Conservation (phyloP, 2,888 invertebrate species). For the Drosophila affinis region DNA sequence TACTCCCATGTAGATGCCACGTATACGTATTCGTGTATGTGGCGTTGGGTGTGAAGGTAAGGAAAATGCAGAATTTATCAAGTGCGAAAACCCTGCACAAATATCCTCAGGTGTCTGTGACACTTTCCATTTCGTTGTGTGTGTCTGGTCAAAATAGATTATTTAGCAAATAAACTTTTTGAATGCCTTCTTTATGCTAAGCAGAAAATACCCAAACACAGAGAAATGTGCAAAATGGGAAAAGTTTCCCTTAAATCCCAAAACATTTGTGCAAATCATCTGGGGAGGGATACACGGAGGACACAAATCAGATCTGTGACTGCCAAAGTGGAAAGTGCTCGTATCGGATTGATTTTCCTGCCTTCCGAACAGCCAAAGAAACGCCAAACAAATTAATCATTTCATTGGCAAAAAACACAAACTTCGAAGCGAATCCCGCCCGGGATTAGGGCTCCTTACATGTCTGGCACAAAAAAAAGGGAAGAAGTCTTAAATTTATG, state of each 20-base stretch:
- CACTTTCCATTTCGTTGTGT: background rate
- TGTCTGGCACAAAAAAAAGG: background rate
- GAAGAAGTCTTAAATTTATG: background rate
- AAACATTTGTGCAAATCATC: background rate
- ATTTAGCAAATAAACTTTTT: conserved; percentile 14
- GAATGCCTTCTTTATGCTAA: conserved; percentile 11
- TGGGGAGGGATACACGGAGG: background rate
- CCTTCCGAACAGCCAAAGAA: background rate
- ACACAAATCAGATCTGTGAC: background rate
- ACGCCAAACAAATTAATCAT: background rate
- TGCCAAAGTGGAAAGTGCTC: background rate
- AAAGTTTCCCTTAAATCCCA: background rate
- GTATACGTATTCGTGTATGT: background rate
- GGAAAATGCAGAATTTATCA: background rate
- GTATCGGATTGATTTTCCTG: background rate
- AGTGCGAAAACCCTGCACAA: background rate
- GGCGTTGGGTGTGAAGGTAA: no score
- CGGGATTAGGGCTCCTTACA: background rate
- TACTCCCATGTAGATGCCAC: background rate
- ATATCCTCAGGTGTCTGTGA: conserved; percentile 10
- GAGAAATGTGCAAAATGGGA: background rate
- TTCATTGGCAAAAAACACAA: background rate
- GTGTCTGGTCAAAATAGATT: conserved; percentile 1
- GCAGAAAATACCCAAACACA: background rate
- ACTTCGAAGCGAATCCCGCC: background rate